These are phyloP conservation scores for Pachypanchax playfairii DNA, from an alignment of 2,113 vertebrate genomes.

Conservation along the genomic window DNA sequence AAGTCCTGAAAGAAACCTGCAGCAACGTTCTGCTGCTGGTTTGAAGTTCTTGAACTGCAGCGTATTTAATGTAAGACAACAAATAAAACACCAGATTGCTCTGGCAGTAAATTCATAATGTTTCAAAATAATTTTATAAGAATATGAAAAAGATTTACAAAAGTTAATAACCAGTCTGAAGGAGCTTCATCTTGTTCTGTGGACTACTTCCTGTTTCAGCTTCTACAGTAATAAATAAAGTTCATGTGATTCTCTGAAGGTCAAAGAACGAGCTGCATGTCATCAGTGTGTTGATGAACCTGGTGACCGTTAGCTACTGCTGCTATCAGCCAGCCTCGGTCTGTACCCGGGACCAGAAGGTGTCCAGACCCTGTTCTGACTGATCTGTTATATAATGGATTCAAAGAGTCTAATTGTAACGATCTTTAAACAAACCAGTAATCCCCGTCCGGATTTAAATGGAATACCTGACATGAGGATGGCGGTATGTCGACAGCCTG, in stretches of 20 bases:
- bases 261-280: constrained; percentile 11
- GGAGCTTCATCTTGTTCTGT: background rate
- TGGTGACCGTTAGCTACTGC: background rate
- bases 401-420: constrained; percentile 43
- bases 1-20: constrained; percentile 28
- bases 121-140: background rate
- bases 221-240: background rate
- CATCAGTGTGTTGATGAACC: background rate
- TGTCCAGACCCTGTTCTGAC: constrained; percentile 42
- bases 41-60: too few relatives aligned
- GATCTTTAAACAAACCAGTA: constrained; percentile 57
- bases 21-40: too few relatives aligned
- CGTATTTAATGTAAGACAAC: too few relatives aligned
- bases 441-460: constrained; percentile 70
- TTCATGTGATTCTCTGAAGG: background rate
- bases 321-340: constrained; percentile 20
- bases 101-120: background rate
- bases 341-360: constrained; percentile 10
- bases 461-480: constrained; percentile 35
- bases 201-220: background rate
- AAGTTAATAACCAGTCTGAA: background rate
- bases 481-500: constrained; percentile 19
- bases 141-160: background rate
- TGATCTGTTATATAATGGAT: constrained; percentile 66
- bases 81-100: background rate